These are phyloP conservation scores for Archips crataeganus DNA, from an alignment of 2,888 invertebrate genomes.

Conservation along the genomic window DNA sequence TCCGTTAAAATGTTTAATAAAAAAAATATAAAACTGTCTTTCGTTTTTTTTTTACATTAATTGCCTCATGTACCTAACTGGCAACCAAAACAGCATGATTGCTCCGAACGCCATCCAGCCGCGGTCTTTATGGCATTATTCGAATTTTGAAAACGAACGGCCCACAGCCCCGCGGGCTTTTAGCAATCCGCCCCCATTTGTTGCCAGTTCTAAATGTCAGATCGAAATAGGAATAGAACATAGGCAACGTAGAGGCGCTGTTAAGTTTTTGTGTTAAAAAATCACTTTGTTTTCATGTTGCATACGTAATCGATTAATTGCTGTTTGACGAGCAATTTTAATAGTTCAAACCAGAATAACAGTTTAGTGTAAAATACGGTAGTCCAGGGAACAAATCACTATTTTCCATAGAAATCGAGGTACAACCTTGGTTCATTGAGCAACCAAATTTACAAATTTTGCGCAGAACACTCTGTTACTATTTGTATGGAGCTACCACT, in stretches of 20 bases:
- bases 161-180: slow-evolving; percentile 51
- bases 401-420: too few relatives aligned
- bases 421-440: too few relatives aligned
- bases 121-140: slow-evolving; percentile 61
- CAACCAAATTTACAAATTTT: too few relatives aligned
- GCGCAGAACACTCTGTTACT: too few relatives aligned
- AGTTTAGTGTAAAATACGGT: too few relatives aligned
- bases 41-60: slow-evolving; percentile 1
- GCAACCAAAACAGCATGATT: slow-evolving; percentile 36
- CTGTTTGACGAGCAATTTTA: too few relatives aligned
- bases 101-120: slow-evolving; percentile 50
- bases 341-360: too few relatives aligned
- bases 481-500: too few relatives aligned
- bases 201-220: slow-evolving; percentile 39
- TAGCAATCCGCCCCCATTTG: slow-evolving; percentile 37
- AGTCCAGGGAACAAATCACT: too few relatives aligned
- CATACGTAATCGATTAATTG: too few relatives aligned
- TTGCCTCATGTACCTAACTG: neutral
- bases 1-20: too few relatives aligned
- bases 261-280: neutral
- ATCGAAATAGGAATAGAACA: slow-evolving; percentile 31
- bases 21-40: too few relatives aligned
- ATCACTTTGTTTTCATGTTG: neutral
- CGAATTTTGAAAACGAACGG: slow-evolving; percentile 63
- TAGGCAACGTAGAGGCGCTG: neutral